These are phyloP conservation scores for Nemoura dubitans DNA, from an alignment of 2,888 invertebrate genomes.

Conservation along the genomic window DNA sequence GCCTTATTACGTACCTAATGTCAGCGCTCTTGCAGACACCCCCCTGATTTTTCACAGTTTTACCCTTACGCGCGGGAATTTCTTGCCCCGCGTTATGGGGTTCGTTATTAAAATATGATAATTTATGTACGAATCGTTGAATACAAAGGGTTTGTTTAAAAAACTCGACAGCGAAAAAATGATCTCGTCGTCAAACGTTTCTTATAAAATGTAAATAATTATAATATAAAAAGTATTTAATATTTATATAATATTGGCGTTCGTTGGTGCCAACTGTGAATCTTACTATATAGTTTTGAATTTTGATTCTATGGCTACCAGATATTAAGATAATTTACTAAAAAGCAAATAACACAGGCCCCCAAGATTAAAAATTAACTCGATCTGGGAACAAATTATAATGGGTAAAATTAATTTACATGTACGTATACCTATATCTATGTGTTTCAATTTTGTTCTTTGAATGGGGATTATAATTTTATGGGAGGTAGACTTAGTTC, in stretches of 20 bases:
- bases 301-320: no score
- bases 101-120: conserved; percentile 12
- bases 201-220: background rate
- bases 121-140: background rate
- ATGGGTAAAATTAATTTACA: background rate
- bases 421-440: background rate
- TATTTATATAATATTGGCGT: background rate
- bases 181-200: background rate
- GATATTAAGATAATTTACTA: no score
- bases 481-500: background rate
- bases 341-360: no score
- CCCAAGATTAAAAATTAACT: background rate
- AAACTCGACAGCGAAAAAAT: background rate
- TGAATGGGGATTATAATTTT: conserved; percentile 13
- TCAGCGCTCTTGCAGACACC: background rate
- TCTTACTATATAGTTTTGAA: background rate
- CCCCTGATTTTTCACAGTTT: background rate
- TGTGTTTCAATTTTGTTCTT: background rate
- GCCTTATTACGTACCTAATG: background rate
- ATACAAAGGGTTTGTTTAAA: background rate
- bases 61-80: background rate
- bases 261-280: background rate
- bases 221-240: no score
- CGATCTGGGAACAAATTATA: background rate
- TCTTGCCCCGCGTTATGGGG: background rate